Percentiles rank a stretch among this genome's conserved stretches.
Conservation (phyloP, 2,797 vertebrate species). For the Scolopax bukidnonensis region DNA sequence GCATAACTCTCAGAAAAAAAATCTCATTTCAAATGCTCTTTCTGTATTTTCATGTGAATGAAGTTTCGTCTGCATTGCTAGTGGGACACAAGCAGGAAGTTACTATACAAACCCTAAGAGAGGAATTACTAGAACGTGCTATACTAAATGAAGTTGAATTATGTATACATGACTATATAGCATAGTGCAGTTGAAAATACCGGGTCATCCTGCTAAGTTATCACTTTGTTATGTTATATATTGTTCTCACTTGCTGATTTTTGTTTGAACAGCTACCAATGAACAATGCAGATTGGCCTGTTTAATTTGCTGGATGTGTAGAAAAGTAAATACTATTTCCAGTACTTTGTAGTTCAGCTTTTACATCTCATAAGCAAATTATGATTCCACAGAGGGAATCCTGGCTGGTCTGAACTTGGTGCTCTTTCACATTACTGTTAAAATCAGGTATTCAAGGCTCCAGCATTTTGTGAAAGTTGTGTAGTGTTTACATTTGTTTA, state of each 20-base stretch:
- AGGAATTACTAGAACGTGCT: neutral
- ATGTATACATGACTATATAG: neutral
- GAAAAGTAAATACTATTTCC: neutral
- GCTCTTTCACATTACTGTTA: neutral
- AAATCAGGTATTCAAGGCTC: neutral
- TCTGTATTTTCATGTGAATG: constrained; percentile 25
- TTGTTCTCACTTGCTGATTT: neutral
- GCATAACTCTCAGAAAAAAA: neutral
- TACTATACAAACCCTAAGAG: neutral
- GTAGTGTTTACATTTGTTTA: neutral
- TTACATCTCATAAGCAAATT: neutral
- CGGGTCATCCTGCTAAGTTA: neutral
- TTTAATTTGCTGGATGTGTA: neutral
- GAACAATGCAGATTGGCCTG: neutral
- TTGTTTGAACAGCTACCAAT: neutral
- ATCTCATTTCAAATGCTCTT: neutral
- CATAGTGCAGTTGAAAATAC: neutral
- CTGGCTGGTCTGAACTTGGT: neutral
- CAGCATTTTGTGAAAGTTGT: neutral
- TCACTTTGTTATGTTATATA: neutral
- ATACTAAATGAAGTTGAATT: neutral
- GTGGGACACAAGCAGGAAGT: neutral
- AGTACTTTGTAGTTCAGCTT: neutral
- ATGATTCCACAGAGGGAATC: neutral
- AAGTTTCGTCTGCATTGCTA: neutral